Conservation (phyloP, 2,888 invertebrate genomes). For the Caenorhabditis wallacei region DNA sequence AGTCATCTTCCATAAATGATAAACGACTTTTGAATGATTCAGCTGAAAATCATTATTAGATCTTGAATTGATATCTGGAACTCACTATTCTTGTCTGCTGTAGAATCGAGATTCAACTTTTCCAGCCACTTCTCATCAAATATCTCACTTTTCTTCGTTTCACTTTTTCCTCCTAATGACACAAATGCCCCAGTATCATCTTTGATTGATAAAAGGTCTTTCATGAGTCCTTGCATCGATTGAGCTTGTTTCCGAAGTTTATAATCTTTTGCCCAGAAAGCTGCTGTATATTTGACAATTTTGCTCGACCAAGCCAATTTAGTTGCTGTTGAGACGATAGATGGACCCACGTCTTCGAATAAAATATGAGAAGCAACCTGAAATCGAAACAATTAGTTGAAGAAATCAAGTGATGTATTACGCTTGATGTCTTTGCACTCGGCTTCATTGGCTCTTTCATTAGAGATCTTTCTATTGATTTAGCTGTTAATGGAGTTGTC, state of each 20-base stretch:
- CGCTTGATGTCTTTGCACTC: not conserved
- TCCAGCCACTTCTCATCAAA: constrained; percentile 11
- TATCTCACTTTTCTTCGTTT: not conserved
- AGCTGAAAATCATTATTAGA: not conserved
- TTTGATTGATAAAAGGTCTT: constrained; percentile 12
- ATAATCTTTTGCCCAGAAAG: constrained; percentile 27
- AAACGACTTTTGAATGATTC: constrained; percentile 1
- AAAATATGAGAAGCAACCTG: not conserved
- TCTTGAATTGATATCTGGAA: not conserved
- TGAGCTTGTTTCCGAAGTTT: constrained; percentile 35
- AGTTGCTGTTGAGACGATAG: not conserved
- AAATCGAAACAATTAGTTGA: not conserved
- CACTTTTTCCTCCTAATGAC: constrained; percentile 11
- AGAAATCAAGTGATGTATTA: not conserved
- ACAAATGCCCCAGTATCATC: constrained; percentile 7
- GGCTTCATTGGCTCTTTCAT: not conserved
- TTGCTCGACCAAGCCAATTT: constrained; percentile 23
- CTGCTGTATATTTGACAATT: not conserved
- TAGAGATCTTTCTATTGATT: not conserved
- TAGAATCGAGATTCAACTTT: constrained; percentile 2
- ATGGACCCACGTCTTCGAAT: not conserved
- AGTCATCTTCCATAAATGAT: not conserved
- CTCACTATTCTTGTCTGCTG: constrained; percentile 13
- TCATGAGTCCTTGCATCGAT: constrained; percentile 29
- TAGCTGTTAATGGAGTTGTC: not conserved